These are phyloP conservation scores for Eristalis pertinax DNA, from an alignment of 2,888 invertebrate species.

Conservation along the genomic window DNA sequence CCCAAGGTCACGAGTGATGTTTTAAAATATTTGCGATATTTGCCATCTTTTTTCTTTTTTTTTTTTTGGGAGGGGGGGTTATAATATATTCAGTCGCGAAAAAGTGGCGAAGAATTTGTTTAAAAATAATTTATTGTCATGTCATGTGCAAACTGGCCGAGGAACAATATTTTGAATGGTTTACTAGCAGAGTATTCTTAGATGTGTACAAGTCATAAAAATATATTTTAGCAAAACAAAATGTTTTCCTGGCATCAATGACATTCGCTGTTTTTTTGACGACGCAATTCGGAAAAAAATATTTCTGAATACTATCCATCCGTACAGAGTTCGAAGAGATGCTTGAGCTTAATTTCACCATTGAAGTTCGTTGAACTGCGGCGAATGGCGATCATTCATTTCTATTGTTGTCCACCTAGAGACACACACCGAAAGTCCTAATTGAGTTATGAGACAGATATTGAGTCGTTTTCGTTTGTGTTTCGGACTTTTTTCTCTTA, in stretches of 20 bases:
- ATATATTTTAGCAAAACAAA: not conserved
- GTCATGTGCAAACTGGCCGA: not conserved
- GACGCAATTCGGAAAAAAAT: not conserved
- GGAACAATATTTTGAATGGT: too few species aligned
- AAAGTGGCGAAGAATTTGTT: not conserved
- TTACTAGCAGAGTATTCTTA: not conserved
- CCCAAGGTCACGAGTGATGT: not conserved
- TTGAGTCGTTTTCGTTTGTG: too few species aligned
- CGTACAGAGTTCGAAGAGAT: not conserved
- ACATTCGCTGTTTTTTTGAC: not conserved
- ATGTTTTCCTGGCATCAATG: not conserved
- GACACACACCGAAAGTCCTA: not conserved
- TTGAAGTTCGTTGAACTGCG: slow-evolving; percentile 20
- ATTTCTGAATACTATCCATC: not conserved
- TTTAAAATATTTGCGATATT: not conserved
- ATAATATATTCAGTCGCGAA: not conserved
- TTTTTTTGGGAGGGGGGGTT: not conserved
- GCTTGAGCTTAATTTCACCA: not conserved
- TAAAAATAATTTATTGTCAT: not conserved
- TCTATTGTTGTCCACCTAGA: slow-evolving; percentile 7
- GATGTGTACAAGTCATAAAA: not conserved
- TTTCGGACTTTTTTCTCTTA: not conserved
- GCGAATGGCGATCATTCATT: not conserved
- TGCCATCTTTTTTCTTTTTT: not conserved
- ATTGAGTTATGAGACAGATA: slow-evolving; percentile 2